These are phyloP conservation scores for Habroteleia sp. DNA, from an alignment of 2,888 invertebrate genomes.

Conservation along the genomic window DNA sequence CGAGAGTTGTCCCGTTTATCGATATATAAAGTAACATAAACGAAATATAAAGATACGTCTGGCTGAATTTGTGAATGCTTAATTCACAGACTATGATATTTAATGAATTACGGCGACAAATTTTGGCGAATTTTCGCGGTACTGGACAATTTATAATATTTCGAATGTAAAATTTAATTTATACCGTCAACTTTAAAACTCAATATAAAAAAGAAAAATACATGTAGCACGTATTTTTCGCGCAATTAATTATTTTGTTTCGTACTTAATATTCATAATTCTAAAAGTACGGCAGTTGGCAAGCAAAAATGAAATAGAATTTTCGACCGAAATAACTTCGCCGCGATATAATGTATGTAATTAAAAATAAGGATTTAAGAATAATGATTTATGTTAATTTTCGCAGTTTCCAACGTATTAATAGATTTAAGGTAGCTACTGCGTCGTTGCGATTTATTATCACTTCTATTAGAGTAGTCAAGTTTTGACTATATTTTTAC, in stretches of 20 bases:
- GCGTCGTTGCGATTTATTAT: no score
- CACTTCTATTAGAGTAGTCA: no score
- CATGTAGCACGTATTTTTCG: conserved; percentile 10
- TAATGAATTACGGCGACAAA: no score
- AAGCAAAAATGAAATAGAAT: conserved; percentile 60
- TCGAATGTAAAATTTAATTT: neutral
- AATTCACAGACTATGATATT: no score
- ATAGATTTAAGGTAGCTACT: conserved; percentile 18
- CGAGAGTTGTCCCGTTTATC: conserved; percentile 28
- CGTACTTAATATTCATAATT: conserved; percentile 54
- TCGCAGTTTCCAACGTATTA: conserved; percentile 33
- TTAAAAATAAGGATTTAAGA: conserved; percentile 51
- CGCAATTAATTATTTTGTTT: conserved; percentile 58
- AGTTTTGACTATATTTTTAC: no score
- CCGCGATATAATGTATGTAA: conserved; percentile 38
- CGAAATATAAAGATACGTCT: conserved; percentile 15
- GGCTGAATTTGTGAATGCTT: conserved; percentile 11
- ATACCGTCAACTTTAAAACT: neutral
- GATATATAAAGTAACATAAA: conserved; percentile 17
- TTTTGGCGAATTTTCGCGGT: no score
- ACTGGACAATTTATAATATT: no score
- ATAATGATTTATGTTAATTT: conserved; percentile 55
- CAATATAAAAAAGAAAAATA: conserved; percentile 15
- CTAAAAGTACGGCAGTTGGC: conserved; percentile 56
- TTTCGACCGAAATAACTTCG: conserved; percentile 53